phyloP scores from a whole-genome alignment of 2,113 vertebrate genomes.

The Melanostigma gelatinosum region DNA sequence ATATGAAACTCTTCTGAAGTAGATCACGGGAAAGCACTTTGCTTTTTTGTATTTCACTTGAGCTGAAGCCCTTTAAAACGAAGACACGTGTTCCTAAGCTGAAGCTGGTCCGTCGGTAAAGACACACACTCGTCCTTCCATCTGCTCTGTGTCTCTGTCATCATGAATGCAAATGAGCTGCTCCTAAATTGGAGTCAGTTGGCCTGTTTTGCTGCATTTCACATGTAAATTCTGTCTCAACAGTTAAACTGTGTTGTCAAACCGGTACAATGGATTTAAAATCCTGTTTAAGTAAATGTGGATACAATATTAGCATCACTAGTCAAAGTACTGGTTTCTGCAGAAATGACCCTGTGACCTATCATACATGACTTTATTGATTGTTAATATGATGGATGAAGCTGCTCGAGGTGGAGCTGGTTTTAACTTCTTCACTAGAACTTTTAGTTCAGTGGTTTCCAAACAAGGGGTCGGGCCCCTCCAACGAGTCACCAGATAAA shows the following conservation, averaged over 20 bases:
- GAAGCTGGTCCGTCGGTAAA: not conserved
- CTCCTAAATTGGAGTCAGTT: slow-evolving; percentile 12
- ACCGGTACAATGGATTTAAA: slow-evolving; percentile 11
- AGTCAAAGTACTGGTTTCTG: not conserved
- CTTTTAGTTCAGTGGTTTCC: not conserved
- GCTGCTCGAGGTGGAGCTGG: not conserved
- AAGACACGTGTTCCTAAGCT: not conserved
- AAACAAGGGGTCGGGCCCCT: not conserved
- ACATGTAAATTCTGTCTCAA: slow-evolving; percentile 66
- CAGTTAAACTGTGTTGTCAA: slow-evolving; percentile 58
- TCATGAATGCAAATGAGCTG: slow-evolving; percentile 25
- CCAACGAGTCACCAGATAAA: not conserved
- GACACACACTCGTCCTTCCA: not conserved
- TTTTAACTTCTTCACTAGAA: not conserved
- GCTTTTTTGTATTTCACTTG: not conserved
- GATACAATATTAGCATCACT: not conserved
- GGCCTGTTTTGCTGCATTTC: slow-evolving; percentile 23
- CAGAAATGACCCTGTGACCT: not conserved
- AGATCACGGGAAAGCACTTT: not conserved
- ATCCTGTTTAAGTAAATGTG: not conserved
- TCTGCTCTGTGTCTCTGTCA: not conserved
- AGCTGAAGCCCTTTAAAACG: not conserved
- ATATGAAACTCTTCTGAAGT: not conserved
- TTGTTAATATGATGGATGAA: not conserved
- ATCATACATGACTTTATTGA: not conserved